Evolutionary conservation across 2,113 vertebrate genomes (phyloP), one percentile per base, ranked within the genome.

Genomic region (Calidris pugnax): DNA sequence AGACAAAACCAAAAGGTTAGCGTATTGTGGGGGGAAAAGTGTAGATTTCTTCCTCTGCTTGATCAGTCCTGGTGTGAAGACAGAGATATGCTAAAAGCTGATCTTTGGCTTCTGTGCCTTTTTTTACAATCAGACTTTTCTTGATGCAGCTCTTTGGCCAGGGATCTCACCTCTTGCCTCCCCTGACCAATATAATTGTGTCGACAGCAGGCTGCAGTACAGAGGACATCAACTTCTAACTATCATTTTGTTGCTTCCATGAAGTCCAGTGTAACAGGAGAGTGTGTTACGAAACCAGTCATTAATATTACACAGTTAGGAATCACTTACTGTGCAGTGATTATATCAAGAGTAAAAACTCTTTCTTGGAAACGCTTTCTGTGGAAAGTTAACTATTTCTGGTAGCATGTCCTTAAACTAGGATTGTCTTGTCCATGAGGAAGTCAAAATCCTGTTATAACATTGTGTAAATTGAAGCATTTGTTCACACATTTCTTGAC

Each of bases 201-300:
- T 85, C 28, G 14, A 94, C 85, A 95, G 57, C 89, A 87, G 16
- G 26, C 85, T 84, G 51, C 24, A 91, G 81, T 79, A 50, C 59
- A 83, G 71, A 55, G 67, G 41, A 77, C 71, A 78, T 72, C 53
- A 50, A 63, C 66, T 94, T 82, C 78, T 93, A 78, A 88, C 55
- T 80, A 94, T 91, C 83, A 90, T 51, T 92, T 32, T 50, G 9
- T 28, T 91, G 50, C 47, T 85, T 85, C 82, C 86, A 85, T 91
- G 90, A 90, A 94, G 90, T 50, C 74, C 82, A 51, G 53, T 55
- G 92, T 88, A 96, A 93, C 68, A 85, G 18, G 71, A 94, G 82
- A 93, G 53, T 9, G 73, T 87, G 66, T 79, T 85, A 93, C 68
- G 77, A 94, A 93, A 76, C 56, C 48, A 72, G 66, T 19, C 57